Evolutionary conservation across 1,140 invertebrate species (phyloP).

Genomic region (Anastatus disparis): DNA sequence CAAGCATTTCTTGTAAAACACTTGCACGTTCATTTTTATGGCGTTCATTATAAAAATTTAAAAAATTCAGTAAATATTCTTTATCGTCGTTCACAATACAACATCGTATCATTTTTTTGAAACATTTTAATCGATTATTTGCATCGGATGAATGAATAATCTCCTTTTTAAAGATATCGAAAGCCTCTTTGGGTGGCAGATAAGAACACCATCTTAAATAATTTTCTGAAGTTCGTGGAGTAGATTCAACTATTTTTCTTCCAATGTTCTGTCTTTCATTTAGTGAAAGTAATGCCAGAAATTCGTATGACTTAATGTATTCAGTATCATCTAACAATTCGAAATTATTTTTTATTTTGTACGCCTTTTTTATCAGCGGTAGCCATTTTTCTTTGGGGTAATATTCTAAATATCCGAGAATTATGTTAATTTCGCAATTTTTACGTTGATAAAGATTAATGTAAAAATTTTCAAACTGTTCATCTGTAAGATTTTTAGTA

Average conservation of each 20-base stretch:
- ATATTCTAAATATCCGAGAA: constrained; percentile 40
- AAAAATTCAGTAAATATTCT: no score
- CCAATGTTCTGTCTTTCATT: no score
- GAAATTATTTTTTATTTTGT: not conserved
- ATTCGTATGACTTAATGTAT: not conserved
- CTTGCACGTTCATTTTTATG: no score
- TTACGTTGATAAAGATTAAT: constrained; percentile 19
- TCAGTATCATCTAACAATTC: not conserved
- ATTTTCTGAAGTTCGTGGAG: not conserved
- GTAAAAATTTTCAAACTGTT: constrained; percentile 46
- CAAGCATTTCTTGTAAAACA: no score
- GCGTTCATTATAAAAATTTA: no score
- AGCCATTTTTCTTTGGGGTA: constrained; percentile 39
- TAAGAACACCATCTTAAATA: constrained; percentile 40
- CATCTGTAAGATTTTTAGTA: constrained; percentile 12
- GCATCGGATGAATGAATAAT: no score
- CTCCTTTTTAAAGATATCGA: constrained; percentile 45
- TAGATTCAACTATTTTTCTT: no score
- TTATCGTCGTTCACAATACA: no score
- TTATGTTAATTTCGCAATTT: constrained; percentile 35
- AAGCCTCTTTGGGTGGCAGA: constrained; percentile 44
- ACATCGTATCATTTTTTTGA: no score
- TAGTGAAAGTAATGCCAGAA: constrained; percentile 7
- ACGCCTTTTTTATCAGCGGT: not conserved
- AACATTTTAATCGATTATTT: no score